Evolutionary conservation across 2,888 invertebrate genomes (phyloP), one percentile per base, ranked within the genome.

Genomic region (Epirrhoe tristata): DNA sequence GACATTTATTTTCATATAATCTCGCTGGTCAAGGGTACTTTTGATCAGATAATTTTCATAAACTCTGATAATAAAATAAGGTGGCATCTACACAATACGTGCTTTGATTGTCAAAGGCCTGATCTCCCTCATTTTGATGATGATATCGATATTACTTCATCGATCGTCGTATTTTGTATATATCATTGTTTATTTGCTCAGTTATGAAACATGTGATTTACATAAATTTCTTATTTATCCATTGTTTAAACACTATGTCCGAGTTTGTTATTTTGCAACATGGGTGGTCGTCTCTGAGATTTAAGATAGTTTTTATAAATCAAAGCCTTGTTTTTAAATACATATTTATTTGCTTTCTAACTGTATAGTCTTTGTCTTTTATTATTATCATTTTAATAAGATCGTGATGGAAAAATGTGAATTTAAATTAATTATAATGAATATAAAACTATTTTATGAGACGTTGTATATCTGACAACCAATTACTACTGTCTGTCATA

Each of bases 241-340:
- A 67, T 72, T 72, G 72, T 74, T 72, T 66, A 64, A 67, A 63
- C 53, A 65, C 58, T 62, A 63, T 69, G 66, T 63, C 53, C 36
- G 31, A 61, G 58, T 62, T 69, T 50, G 53, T 64, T 66, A 70
- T 55, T 67, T 39, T 17, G 39, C 70, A 34, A 63, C 63, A 66
- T 72, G 74, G 69, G 72, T 68, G 74, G 72, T 53, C 63, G 72
- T 53, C 63, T 34, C 3, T 34, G 39, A 53, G 63, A 63, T 67
- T 48, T 50, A 32, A 32, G 66, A 64, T 66, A 61, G 62, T 24
- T 67, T 59, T 36, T 55, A 34, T 54, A 43, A 4, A 43, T 5
- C 39, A 12, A 43, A 34, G 12, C 48, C 43, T n/a, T n/a, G 58
- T 61, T 50, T 51, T 51, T n/a, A n/a, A 34, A 16, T 31, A 36